Evolutionary conservation across 2,888 invertebrate species (phyloP), one percentile per base, ranked within the genome.

Genomic region (Frankliniella intonsa): DNA sequence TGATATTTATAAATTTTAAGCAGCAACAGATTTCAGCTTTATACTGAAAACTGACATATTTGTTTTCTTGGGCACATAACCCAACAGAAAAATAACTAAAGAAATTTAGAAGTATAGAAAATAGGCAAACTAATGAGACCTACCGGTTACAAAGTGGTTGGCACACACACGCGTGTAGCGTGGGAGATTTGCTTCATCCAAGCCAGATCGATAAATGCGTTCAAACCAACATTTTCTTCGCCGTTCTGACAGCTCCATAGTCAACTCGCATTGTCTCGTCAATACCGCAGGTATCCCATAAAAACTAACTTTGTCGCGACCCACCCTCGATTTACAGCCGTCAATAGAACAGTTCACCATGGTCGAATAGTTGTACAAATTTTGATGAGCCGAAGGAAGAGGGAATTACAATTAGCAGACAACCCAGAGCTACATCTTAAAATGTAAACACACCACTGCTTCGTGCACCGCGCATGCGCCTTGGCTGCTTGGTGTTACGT

Each of bases 191-290:
- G 69, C 69, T 12, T 76, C 69, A 12, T 76, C 69, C 10, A 76
- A 76, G 25, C 25, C 25, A 0, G 69, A 25, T 12, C 25, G 69
- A 12, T 22, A 76, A 22, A 76, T 76, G 12, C 69, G 12, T 12
- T 76, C 69, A 22, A 76, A 76, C 69, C 69, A 76, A 12, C 22
- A 12, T 22, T 25, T 76, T 25, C 69, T 22, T 22, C 69, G 22
- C 9, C 69, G 69, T 22, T 76, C 69, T 76, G 69, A 76, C 69
- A 76, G 69, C 69, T 76, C 69, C 69, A 76, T 25, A 9, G 69
- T 76, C 69, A 76, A n/a, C 9, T 76, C 69, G 12, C 69, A 76
- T 25, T 76, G 69, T 22, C 69, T 76, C 12, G 69, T 76, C 12
- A 76, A 8, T 12, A 76, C 69, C 22, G 69, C 69, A n/a, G 69